phyloP scores from a whole-genome alignment of 2,797 vertebrate genomes.

The Carcharodon carcharias region DNA sequence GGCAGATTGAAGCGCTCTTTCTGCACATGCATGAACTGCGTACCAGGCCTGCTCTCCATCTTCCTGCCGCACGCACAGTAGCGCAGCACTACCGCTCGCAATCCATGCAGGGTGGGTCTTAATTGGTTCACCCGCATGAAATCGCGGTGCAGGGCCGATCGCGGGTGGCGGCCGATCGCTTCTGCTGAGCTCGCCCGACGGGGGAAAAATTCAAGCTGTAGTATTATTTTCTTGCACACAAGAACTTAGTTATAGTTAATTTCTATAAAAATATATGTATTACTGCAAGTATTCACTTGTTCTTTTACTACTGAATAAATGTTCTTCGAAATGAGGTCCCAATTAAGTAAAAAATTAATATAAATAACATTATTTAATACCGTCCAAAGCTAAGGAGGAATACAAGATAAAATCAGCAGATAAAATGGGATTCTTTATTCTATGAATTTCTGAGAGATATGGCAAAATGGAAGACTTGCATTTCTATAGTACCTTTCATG shows the following conservation, averaged over 20 bases:
- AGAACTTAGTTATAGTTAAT: background rate
- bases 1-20: too few relatives aligned
- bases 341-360: background rate
- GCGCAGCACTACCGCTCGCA: too few relatives aligned
- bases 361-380: background rate
- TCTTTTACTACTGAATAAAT: background rate
- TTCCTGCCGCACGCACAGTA: too few relatives aligned
- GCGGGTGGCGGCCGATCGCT: too few relatives aligned
- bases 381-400: background rate
- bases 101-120: too few relatives aligned
- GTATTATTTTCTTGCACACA: background rate
- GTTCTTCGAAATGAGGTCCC: background rate
- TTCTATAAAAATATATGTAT: background rate
- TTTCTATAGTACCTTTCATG: background rate
- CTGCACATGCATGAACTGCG: too few relatives aligned
- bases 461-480: background rate
- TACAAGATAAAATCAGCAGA: background rate
- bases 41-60: too few relatives aligned
- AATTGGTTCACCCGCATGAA: too few relatives aligned
- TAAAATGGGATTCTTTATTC: background rate
- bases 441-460: background rate
- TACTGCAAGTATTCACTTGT: background rate
- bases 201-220: too few relatives aligned
- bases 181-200: too few relatives aligned
- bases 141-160: too few relatives aligned